Conservation (phyloP, 2,797 vertebrate species). For the Liparis tanakae region DNA sequence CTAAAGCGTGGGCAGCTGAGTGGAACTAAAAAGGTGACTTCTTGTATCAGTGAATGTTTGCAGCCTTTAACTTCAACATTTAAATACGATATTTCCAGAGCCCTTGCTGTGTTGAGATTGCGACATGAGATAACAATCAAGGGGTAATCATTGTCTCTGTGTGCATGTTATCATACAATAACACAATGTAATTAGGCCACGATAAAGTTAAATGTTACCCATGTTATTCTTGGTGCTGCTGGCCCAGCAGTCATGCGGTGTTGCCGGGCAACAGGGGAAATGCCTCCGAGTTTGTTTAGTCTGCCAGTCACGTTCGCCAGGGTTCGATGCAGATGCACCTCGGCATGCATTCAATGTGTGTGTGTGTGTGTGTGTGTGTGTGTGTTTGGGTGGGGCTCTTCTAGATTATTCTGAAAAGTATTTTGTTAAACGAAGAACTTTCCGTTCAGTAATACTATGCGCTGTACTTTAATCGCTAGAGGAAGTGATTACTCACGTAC, state of each 20-base stretch:
- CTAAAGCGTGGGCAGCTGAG: not conserved
- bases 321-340: not conserved
- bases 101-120: not conserved
- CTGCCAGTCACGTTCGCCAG: constrained; percentile 5
- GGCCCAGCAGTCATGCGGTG: not conserved
- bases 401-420: not conserved
- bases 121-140: constrained; percentile 3
- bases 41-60: not conserved
- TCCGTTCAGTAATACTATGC: not conserved
- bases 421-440: not conserved
- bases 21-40: not conserved
- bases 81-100: constrained; percentile 14
- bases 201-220: constrained; percentile 41
- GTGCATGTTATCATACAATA: constrained; percentile 15
- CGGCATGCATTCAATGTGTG: not conserved
- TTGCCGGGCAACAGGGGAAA: constrained; percentile 26
- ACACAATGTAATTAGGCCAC: constrained; percentile 8
- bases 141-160: not conserved
- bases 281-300: constrained; percentile 25
- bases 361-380: not conserved
- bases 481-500: not conserved
- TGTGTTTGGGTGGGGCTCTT: not conserved
- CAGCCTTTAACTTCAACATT: constrained; percentile 13
- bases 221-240: not conserved
- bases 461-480: not conserved